Evolutionary conservation across 2,888 invertebrate species (phyloP).

Genomic region (Priocnemis perturbator): DNA sequence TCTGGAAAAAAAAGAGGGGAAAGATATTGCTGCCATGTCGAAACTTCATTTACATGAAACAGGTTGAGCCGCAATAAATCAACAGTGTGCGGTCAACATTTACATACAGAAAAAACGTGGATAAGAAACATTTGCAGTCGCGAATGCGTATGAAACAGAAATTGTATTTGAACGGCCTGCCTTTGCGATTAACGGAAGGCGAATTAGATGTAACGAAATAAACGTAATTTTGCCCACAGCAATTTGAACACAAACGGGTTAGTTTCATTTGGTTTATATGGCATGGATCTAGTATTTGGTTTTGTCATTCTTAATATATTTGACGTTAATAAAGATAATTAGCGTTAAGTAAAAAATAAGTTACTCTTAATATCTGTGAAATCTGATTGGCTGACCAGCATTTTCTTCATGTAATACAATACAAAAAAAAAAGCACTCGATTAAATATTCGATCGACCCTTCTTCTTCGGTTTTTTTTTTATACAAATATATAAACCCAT

Average conservation of each 20-base stretch:
- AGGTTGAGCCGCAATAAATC: too few species aligned
- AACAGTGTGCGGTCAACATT: too few species aligned
- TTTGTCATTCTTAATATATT: slow-evolving; percentile 61
- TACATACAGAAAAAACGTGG: too few species aligned
- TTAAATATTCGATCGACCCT: slow-evolving; percentile 56
- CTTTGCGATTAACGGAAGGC: slow-evolving; percentile 30
- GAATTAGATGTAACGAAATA: slow-evolving; percentile 24
- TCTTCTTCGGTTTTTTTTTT: slow-evolving; percentile 47
- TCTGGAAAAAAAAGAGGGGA: too few species aligned
- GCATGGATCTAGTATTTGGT: slow-evolving; percentile 74
- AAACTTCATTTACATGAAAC: too few species aligned
- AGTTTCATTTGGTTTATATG: slow-evolving; percentile 73
- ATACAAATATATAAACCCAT: slow-evolving; percentile 69
- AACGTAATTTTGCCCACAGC: slow-evolving; percentile 60
- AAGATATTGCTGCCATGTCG: too few species aligned
- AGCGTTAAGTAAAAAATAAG: slow-evolving; percentile 61
- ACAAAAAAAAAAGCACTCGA: slow-evolving; percentile 45
- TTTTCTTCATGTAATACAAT: slow-evolving; percentile 44
- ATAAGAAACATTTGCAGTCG: too few species aligned
- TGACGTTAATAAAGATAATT: slow-evolving; percentile 54
- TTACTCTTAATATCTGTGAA: slow-evolving; percentile 49
- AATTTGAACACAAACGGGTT: slow-evolving; percentile 73
- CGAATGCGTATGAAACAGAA: too few species aligned
- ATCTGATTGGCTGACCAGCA: slow-evolving; percentile 46
- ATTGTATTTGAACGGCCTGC: too few species aligned